Percentiles rank a stretch among this genome's conserved stretches.
These are phyloP conservation scores for Urocitellus parryii DNA, from an alignment of 2,113 vertebrate genomes.

Conservation along the genomic window DNA sequence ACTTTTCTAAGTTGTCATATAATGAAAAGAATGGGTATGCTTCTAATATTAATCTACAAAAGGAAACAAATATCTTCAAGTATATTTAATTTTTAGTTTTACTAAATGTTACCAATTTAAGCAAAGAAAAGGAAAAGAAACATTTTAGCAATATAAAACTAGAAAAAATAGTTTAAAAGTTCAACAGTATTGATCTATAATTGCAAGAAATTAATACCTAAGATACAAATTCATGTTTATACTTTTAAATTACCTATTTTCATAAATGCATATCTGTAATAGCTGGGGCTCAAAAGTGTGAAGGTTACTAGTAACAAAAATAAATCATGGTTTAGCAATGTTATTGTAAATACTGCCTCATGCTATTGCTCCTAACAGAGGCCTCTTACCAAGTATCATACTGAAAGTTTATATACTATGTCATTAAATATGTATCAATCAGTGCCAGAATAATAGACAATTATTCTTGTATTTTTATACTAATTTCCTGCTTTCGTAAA, in stretches of 20 bases:
- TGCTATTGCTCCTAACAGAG: neutral
- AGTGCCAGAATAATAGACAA: neutral
- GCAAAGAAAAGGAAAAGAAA: neutral
- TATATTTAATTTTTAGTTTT: slow-evolving; percentile 24
- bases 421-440: neutral
- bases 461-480: neutral
- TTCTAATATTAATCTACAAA: slow-evolving; percentile 15
- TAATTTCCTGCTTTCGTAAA: slow-evolving; percentile 37
- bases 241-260: neutral
- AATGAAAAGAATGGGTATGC: neutral
- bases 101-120: slow-evolving; percentile 2
- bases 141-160: slow-evolving; percentile 23
- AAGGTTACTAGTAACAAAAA: neutral
- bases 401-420: neutral
- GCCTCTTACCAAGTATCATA: neutral
- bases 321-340: neutral
- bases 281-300: neutral
- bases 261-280: neutral
- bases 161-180: slow-evolving; percentile 6
- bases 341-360: neutral
- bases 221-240: neutral
- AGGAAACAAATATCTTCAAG: slow-evolving; percentile 35
- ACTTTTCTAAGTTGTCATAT: neutral
- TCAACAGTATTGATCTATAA: neutral
- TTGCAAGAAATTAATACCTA: neutral